Conservation (phyloP, 2,888 invertebrate species). For the Liopterus haemorrhoidalis region DNA sequence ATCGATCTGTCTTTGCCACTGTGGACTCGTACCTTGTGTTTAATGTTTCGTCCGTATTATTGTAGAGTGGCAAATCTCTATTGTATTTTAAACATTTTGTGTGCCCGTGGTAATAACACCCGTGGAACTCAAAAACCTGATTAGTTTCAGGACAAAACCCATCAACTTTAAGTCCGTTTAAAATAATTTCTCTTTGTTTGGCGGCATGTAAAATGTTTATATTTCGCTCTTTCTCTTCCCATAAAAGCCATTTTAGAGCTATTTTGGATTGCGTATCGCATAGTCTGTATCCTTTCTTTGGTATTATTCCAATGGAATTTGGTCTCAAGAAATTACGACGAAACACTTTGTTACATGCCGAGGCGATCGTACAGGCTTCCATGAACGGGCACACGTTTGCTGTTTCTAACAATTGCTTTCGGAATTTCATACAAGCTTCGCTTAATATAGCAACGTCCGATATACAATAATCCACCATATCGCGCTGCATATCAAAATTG, state of each 20-base stretch:
- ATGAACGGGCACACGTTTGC: conserved; percentile 32
- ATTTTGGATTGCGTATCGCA: conserved; percentile 32
- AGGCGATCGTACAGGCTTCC: conserved; percentile 30
- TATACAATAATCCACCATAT: conserved; percentile 30
- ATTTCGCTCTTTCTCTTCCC: conserved; percentile 15
- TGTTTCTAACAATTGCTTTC: conserved; percentile 27
- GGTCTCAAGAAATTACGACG: conserved; percentile 32
- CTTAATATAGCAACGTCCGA: conserved; percentile 33
- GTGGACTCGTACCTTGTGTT: background rate
- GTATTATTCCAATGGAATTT: conserved; percentile 34
- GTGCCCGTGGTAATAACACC: background rate
- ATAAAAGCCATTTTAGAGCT: conserved; percentile 25
- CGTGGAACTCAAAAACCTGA: background rate
- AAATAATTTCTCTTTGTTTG: conserved; percentile 6
- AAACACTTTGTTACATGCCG: conserved; percentile 32
- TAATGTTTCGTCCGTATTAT: background rate
- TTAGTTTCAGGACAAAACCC: no score
- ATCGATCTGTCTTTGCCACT: background rate
- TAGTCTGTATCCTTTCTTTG: conserved; percentile 32
- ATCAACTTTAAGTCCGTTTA: background rate
- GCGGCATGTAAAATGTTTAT: conserved; percentile 17
- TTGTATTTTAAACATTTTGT: background rate
- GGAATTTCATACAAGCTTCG: conserved; percentile 33
- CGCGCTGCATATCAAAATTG: conserved; percentile 33
- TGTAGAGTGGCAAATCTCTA: background rate